phyloP scores from a whole-genome alignment of 2,888 invertebrate genomes.

The Agrypnus murinus region DNA sequence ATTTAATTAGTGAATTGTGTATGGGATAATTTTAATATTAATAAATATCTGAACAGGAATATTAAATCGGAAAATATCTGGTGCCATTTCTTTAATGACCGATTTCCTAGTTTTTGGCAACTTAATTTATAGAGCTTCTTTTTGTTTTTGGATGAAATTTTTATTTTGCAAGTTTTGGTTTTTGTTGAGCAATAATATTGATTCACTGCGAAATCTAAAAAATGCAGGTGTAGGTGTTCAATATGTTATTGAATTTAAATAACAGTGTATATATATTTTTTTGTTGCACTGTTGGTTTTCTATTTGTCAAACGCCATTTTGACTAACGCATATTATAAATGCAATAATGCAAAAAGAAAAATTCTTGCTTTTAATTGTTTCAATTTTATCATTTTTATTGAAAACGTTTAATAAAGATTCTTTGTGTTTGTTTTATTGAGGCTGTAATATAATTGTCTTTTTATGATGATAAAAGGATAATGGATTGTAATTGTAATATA shows the following conservation, averaged over 20 bases:
- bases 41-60: not conserved
- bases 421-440: too few relatives aligned
- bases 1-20: conserved; percentile 21
- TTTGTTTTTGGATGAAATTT: not conserved
- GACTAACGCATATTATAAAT: not conserved
- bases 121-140: not conserved
- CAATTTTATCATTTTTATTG: not conserved
- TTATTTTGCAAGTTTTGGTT: not conserved
- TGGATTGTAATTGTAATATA: too few relatives aligned
- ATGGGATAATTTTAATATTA: not conserved
- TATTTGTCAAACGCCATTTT: conserved; percentile 12
- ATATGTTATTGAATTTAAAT: too few relatives aligned
- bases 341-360: too few relatives aligned
- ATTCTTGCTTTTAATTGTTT: too few relatives aligned
- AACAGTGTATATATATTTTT: too few relatives aligned
- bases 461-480: too few relatives aligned
- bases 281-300: not conserved
- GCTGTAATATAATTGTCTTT: too few relatives aligned
- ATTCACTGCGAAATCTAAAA: not conserved
- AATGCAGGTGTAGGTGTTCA: conserved; percentile 1
- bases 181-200: not conserved
- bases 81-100: not conserved
- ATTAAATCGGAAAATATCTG: not conserved
- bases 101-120: not conserved
- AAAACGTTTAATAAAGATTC: conserved; percentile 16